phyloP scores from a whole-genome alignment of 2,888 invertebrate genomes.

The Aphidius colemani region DNA sequence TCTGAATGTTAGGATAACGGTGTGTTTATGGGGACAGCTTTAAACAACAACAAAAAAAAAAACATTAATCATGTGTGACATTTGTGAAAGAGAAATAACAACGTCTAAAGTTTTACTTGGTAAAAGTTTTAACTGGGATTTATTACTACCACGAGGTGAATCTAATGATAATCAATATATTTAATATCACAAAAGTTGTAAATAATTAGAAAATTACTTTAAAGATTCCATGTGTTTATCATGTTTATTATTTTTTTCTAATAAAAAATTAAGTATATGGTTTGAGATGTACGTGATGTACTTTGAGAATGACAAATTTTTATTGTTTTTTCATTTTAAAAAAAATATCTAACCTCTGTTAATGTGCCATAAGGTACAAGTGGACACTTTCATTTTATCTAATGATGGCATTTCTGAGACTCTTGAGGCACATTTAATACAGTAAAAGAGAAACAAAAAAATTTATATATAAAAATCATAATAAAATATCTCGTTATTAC shows the following conservation, averaged over 20 bases:
- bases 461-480: no score
- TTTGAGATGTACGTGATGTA: no score
- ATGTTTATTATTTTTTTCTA: no score
- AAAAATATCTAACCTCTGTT: not conserved
- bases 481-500: no score
- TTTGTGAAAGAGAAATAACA: not conserved
- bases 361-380: slow-evolving; percentile 6
- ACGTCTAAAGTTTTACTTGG: no score
- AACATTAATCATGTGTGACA: slow-evolving; percentile 29
- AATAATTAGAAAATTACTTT: not conserved
- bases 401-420: slow-evolving; percentile 1
- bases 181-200: not conserved
- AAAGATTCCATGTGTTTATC: no score
- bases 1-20: slow-evolving; percentile 48
- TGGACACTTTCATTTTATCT: slow-evolving; percentile 16
- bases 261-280: no score
- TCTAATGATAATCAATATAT: no score
- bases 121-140: no score
- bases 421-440: not conserved
- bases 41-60: no score
- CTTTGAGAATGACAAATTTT: not conserved
- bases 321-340: not conserved
- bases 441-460: no score
- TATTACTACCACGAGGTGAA: no score
- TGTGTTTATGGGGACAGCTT: slow-evolving; percentile 45